Base-by-base conservation (phyloP, 2,797 vertebrate genomes). In the Diplodus sargus region DNA sequence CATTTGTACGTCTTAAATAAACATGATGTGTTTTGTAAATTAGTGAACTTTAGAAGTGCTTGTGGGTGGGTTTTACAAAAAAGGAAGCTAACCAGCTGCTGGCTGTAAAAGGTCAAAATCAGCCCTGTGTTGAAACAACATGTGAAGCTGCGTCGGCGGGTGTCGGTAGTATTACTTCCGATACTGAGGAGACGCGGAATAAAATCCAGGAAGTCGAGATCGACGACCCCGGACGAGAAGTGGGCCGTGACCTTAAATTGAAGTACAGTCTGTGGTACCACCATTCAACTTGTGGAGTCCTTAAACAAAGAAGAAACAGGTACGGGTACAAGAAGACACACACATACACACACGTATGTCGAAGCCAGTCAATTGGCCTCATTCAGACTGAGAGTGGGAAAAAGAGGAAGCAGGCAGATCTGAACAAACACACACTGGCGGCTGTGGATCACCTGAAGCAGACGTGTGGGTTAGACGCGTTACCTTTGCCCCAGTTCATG, bases 361-460 rank as follows among this genome's bases (percentile, higher is more conserved):
- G 66, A 58, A 80, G 17, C 49, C 63, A 42, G 49, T 79, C 47
- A 84, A 78, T 18, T 76, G 74, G 51, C 43, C 47, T 84, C 72
- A 81, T 84, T 87, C 76, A 83, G 51, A 67, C 66, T 2, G 5
- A 51, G 65, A 60, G 47, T 0, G 66, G 49, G 52, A 60, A 4
- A 67, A 79, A 86, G 47, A 79, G 72, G 78, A 83, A 81, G 82
- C 52, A 65, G 76, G 39, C 64, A 75, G 59, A 84, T 69, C 62
- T 81, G 65, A 60, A 62, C 70, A 89, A 82, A 84, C 77, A 86
- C 72, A 76, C 62, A 65, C 52, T 47, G 23, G 49, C 4, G 0
- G 54, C 71, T 52, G 56, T 49, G 76, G 76, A 83, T 86, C 78
- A 85, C 56, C 58, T 75, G 68, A 73, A 30, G 66, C 66, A 79